phyloP scores from a whole-genome alignment of 2,113 vertebrate species.

The Bujurquina vittata region DNA sequence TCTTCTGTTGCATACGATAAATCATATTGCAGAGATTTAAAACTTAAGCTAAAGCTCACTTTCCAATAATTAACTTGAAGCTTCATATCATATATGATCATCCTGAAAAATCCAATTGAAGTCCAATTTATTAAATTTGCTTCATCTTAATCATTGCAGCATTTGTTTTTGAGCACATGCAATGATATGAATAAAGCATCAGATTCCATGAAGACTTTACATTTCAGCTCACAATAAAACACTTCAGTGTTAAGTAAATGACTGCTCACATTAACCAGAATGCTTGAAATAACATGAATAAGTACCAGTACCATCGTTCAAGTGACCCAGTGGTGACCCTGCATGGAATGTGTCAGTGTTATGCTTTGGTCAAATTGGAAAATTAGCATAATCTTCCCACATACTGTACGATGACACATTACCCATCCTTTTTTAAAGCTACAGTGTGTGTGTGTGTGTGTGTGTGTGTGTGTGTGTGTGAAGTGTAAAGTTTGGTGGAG shows the following conservation, averaged over 20 bases:
- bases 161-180: background rate
- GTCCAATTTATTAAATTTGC: background rate
- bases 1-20: background rate
- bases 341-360: background rate
- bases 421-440: too few species aligned
- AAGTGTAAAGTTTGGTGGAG: too few species aligned
- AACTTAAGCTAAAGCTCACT: background rate
- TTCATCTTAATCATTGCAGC: background rate
- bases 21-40: slow-evolving; percentile 1
- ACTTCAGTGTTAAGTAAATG: background rate
- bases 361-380: slow-evolving; percentile 18
- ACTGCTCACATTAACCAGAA: background rate
- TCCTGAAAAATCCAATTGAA: background rate
- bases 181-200: background rate
- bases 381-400: slow-evolving; percentile 11
- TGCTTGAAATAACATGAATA: background rate
- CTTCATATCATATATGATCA: background rate
- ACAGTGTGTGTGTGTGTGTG: too few species aligned
- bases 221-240: background rate
- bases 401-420: background rate
- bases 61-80: slow-evolving; percentile 1
- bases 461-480: too few species aligned
- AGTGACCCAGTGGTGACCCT: slow-evolving; percentile 4
- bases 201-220: background rate
- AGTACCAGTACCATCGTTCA: background rate